A percentile compares a stretch with the other conserved stretches of the same genome.
These are phyloP conservation scores for Dinoponera quadriceps DNA, from an alignment of 1,140 invertebrate species.

Conservation along the genomic window DNA sequence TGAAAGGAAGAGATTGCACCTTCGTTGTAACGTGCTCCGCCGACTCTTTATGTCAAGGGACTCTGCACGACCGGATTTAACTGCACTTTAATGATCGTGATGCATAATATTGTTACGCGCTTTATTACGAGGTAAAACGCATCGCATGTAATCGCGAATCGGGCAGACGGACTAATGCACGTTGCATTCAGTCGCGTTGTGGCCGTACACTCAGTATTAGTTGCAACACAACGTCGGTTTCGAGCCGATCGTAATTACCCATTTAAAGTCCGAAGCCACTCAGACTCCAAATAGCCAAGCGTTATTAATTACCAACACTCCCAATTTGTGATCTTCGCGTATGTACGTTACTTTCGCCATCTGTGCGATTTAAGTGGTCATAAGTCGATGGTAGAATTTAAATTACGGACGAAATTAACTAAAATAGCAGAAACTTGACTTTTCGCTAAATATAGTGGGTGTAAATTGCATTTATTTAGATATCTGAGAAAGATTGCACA, in stretches of 20 bases:
- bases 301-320: no score
- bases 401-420: no score
- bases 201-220: not conserved
- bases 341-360: no score
- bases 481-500: no score
- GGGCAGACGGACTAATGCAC: not conserved
- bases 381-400: no score
- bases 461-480: no score
- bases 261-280: not conserved
- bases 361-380: no score
- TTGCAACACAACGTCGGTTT: slow-evolving; percentile 2
- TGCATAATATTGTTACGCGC: not conserved
- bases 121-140: slow-evolving; percentile 5
- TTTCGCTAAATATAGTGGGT: no score
- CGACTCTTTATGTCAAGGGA: not conserved
- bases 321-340: no score
- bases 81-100: slow-evolving; percentile 26
- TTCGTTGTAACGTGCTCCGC: not conserved
- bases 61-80: slow-evolving; percentile 7
- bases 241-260: slow-evolving; percentile 15
- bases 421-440: no score
- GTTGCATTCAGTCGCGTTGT: not conserved
- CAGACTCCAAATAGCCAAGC: no score
- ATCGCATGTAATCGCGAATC: not conserved
- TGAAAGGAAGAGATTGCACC: slow-evolving; percentile 25